These are phyloP conservation scores for Paracyclopina nana DNA, from an alignment of 1,140 invertebrate species.

Conservation along the genomic window DNA sequence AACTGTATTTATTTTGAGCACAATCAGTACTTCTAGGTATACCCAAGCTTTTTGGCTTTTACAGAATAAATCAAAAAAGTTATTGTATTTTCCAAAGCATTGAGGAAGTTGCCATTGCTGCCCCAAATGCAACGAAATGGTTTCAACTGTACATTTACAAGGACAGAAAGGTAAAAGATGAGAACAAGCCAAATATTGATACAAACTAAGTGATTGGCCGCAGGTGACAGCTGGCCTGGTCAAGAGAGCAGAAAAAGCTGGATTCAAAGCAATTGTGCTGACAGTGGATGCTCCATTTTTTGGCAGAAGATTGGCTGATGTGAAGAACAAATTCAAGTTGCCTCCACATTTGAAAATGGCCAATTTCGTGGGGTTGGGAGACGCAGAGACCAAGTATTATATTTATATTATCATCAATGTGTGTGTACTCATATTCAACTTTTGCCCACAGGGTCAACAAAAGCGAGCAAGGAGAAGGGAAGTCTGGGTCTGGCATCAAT, in stretches of 20 bases:
- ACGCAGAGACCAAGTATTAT: constrained; percentile 22
- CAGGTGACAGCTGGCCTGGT: constrained; percentile 50
- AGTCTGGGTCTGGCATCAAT: constrained; percentile 41
- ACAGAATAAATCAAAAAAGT: too few relatives aligned
- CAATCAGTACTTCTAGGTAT: too few relatives aligned
- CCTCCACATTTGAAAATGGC: constrained; percentile 55
- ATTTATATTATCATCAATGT: not conserved
- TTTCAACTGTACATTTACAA: constrained; percentile 78
- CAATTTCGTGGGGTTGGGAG: constrained; percentile 45
- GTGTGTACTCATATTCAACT: constrained; percentile 1
- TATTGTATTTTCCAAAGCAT: too few relatives aligned
- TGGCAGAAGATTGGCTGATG: constrained; percentile 53
- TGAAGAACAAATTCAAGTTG: constrained; percentile 59
- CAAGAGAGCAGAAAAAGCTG: constrained; percentile 53
- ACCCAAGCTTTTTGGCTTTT: too few relatives aligned
- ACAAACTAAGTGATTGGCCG: not conserved
- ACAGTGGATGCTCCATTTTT: constrained; percentile 76
- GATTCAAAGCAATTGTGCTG: constrained; percentile 64
- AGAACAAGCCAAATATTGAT: not conserved
- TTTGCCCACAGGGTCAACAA: constrained; percentile 28
- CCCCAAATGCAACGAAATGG: constrained; percentile 56
- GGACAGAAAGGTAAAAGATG: constrained; percentile 36
- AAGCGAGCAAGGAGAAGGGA: constrained; percentile 22
- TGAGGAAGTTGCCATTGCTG: constrained; percentile 58
- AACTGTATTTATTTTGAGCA: constrained; percentile 62